A percentile compares a stretch with the other conserved stretches of the same genome.
These are phyloP conservation scores for Dione juno DNA, from an alignment of 2,888 invertebrate species.

Conservation along the genomic window DNA sequence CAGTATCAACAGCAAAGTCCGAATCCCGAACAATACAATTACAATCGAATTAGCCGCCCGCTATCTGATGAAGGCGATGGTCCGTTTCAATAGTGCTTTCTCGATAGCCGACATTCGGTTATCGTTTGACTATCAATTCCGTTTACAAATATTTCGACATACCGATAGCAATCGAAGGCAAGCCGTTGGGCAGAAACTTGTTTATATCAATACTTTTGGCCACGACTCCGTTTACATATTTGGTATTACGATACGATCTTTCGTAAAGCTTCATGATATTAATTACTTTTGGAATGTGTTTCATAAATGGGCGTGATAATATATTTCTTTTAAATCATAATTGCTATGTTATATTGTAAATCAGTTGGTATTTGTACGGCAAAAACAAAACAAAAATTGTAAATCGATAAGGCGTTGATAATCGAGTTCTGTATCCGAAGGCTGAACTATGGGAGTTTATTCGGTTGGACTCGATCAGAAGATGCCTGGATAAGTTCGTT, in stretches of 20 bases:
- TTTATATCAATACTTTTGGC: slow-evolving; percentile 48
- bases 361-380: neutral
- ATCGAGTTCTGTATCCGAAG: too few species aligned
- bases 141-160: slow-evolving; percentile 82
- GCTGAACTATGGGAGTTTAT: too few species aligned
- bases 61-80: slow-evolving; percentile 57
- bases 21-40: slow-evolving; percentile 53
- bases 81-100: slow-evolving; percentile 62
- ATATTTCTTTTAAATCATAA: slow-evolving; percentile 7
- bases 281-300: slow-evolving; percentile 31
- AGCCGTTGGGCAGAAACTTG: slow-evolving; percentile 48
- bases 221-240: slow-evolving; percentile 37
- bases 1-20: slow-evolving; percentile 41
- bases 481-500: too few species aligned
- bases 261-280: slow-evolving; percentile 38
- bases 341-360: slow-evolving; percentile 6
- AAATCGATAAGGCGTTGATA: too few species aligned
- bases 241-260: slow-evolving; percentile 39
- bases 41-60: slow-evolving; percentile 56
- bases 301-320: neutral
- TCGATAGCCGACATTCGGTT: slow-evolving; percentile 55
- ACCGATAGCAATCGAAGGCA: slow-evolving; percentile 64
- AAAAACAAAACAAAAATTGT: too few species aligned
- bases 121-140: slow-evolving; percentile 70
- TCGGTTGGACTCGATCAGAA: too few species aligned